Base-by-base conservation (phyloP, 2,113 vertebrate species). In the Nothoprocta perdicaria region DNA sequence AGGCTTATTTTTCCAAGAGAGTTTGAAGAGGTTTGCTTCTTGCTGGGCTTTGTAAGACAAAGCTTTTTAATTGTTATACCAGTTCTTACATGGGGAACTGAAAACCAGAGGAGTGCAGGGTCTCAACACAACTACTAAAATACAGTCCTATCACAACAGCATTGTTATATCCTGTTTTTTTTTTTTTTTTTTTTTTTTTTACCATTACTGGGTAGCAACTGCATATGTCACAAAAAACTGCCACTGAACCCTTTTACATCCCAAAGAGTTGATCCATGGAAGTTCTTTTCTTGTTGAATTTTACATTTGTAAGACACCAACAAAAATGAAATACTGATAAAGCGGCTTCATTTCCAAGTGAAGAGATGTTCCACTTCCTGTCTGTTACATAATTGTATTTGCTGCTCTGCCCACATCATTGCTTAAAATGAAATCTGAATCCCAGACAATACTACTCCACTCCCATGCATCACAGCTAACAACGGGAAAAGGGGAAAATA, bases 231-330 rank as follows among this genome's bases (percentile, higher is more conserved):
- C 46, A 27, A 45, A 23, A 38, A 80, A 8, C 6, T 4, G 38
- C 26, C 6, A 7, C 13, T 17, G n/a, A 66, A 21, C 16, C 21
- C 19, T 53, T 27, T 50, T n/a, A 38, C 33, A 43, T 1, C 7
- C 23, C 0, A 1, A 10, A 3, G 21, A 48, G 22, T 7, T 16
- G 18, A 65, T 27, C 10, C 29, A 29, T 1, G 1, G 26, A 38
- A 12, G 2, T 12, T 7, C 3, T 2, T 48, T 31, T 38, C 29
- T 52, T 7, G 1, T 6, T 62, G 33, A 73, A 58, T 35, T 17
- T 45, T 8, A 2, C 4, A 65, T 62, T 48, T 60, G 24, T 67
- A 67, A 67, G 52, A 23, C 68, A 71, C 33, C 8, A 16, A 27
- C 14, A n/a, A 22, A 12, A 21, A 21, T 0, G 0, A 76, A 81